Evolutionary conservation across 2,888 invertebrate genomes (phyloP).

Genomic region (Vesta saturnalis): DNA sequence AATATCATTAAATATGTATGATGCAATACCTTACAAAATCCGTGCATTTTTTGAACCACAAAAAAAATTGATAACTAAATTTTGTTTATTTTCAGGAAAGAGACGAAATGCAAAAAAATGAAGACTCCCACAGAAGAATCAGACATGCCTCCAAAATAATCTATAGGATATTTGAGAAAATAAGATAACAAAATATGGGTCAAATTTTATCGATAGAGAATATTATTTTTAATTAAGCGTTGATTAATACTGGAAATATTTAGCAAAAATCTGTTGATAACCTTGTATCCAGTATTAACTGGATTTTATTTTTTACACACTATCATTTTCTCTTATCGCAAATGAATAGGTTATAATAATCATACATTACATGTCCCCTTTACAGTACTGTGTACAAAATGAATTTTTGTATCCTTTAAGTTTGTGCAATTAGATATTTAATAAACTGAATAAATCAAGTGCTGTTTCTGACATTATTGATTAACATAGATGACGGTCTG

Average conservation of each 20-base stretch:
- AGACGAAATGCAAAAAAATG: neutral
- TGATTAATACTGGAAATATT: no score
- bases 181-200: neutral
- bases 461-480: no score
- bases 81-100: neutral
- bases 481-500: neutral
- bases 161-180: no score
- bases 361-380: no score
- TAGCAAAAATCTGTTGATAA: neutral
- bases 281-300: neutral
- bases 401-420: neutral
- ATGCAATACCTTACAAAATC: neutral
- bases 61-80: neutral
- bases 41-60: no score
- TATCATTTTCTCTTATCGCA: neutral
- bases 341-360: no score
- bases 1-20: no score
- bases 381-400: no score
- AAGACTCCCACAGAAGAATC: neutral
- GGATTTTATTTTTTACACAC: neutral
- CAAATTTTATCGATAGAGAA: neutral
- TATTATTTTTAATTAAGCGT: no score
- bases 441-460: no score
- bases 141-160: no score
- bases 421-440: no score